A percentile compares a stretch with the other conserved stretches of the same genome.
phyloP scores from a whole-genome alignment of 2,797 vertebrate species.

The Cuculus canorus region DNA sequence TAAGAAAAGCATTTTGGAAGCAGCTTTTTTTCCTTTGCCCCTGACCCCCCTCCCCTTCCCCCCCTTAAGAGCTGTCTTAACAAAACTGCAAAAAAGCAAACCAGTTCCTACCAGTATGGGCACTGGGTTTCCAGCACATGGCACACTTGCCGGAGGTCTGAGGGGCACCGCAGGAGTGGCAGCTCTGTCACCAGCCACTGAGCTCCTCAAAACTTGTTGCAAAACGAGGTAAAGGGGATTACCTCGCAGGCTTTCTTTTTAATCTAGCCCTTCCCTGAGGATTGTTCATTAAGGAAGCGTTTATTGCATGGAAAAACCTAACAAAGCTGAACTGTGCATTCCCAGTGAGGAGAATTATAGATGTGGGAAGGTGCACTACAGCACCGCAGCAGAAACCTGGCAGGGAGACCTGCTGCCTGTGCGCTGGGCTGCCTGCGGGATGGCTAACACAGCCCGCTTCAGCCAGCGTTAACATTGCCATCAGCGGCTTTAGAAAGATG shows the following conservation, averaged over 20 bases:
- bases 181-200: neutral
- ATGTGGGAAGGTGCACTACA: no score
- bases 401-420: neutral
- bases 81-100: neutral
- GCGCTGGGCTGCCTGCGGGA: no score
- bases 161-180: neutral
- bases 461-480: no score
- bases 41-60: no score
- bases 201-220: neutral
- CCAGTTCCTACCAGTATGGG: rapidly evolving
- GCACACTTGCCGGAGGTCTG: rapidly evolving
- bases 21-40: neutral
- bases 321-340: neutral
- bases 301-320: slow-evolving; percentile 11
- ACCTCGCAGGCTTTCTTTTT: neutral
- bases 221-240: neutral
- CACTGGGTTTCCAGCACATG: rapidly evolving
- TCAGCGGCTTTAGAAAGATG: neutral
- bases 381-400: neutral
- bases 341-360: neutral
- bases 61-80: neutral
- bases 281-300: neutral
- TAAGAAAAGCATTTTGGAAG: neutral
- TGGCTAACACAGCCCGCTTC: no score
- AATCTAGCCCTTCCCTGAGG: neutral